phyloP scores from a whole-genome alignment of 2,888 invertebrate genomes.

The Campaea margaritaria region DNA sequence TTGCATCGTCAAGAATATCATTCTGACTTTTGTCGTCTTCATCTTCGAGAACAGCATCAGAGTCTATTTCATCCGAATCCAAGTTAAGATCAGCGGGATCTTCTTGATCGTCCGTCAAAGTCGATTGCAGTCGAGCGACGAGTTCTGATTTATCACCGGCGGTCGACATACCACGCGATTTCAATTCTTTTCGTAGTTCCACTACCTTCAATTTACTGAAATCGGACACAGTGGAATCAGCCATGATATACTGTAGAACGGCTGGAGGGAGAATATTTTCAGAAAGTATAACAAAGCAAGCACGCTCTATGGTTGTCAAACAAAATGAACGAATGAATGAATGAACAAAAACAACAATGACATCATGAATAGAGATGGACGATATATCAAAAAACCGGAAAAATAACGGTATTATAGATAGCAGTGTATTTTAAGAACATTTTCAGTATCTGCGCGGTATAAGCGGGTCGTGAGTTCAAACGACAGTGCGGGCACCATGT shows the following conservation, averaged over 20 bases:
- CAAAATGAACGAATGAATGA: too few species aligned
- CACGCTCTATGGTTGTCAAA: too few species aligned
- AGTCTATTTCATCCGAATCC: slow-evolving; percentile 82
- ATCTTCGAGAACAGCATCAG: slow-evolving; percentile 81
- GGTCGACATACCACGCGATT: slow-evolving; percentile 89
- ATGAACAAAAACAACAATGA: too few species aligned
- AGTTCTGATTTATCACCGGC: slow-evolving; percentile 94
- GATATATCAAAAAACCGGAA: too few species aligned
- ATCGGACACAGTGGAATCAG: slow-evolving; percentile 64
- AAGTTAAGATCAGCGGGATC: slow-evolving; percentile 71
- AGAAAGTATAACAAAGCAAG: too few species aligned
- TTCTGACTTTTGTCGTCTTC: slow-evolving; percentile 82
- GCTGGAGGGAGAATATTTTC: background rate
- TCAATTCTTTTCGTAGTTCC: slow-evolving; percentile 93
- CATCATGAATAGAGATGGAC: too few species aligned
- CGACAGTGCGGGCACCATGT: too few species aligned
- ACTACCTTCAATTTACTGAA: slow-evolving; percentile 89
- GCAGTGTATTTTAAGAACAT: too few species aligned
- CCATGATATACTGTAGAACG: slow-evolving; percentile 45
- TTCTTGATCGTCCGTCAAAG: slow-evolving; percentile 72
- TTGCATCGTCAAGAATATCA: slow-evolving; percentile 72
- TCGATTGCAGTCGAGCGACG: slow-evolving; percentile 89
- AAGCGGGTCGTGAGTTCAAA: too few species aligned
- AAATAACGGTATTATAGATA: too few species aligned
- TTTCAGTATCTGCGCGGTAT: too few species aligned